These are phyloP conservation scores for Ephialtes manifestator DNA, from an alignment of 2,888 invertebrate species.

Conservation along the genomic window DNA sequence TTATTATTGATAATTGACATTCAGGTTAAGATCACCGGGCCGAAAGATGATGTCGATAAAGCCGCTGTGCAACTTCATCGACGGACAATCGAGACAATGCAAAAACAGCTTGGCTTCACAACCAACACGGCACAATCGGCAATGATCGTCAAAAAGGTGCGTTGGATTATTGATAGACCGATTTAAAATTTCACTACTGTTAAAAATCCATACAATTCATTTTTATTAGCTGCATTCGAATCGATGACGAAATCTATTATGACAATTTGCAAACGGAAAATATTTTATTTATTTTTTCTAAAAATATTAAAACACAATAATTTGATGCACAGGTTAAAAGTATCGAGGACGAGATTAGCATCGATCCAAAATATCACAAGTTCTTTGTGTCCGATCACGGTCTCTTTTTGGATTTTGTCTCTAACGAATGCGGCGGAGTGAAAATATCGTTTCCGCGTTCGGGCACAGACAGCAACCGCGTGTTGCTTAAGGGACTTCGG, in stretches of 20 bases:
- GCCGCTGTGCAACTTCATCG: constrained; percentile 87
- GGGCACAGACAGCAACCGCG: constrained; percentile 92
- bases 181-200: no score
- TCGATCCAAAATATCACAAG: constrained; percentile 96
- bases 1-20: neutral
- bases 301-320: neutral
- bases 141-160: no score
- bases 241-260: constrained; percentile 96
- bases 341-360: constrained; percentile 94
- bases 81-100: no score
- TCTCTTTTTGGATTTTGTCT: constrained; percentile 95
- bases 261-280: constrained; percentile 85
- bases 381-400: constrained; percentile 98
- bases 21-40: constrained; percentile 94
- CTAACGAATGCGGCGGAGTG: constrained; percentile 98
- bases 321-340: constrained; percentile 91
- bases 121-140: no score
- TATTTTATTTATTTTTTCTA: no score
- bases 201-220: no score
- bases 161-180: no score
- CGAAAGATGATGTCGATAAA: constrained; percentile 96
- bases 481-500: constrained; percentile 93
- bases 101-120: no score
- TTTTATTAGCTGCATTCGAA: constrained; percentile 91
- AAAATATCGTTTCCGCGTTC: constrained; percentile 97